These are phyloP conservation scores for Pandemis corylana DNA, from an alignment of 2,888 invertebrate genomes.

Conservation along the genomic window DNA sequence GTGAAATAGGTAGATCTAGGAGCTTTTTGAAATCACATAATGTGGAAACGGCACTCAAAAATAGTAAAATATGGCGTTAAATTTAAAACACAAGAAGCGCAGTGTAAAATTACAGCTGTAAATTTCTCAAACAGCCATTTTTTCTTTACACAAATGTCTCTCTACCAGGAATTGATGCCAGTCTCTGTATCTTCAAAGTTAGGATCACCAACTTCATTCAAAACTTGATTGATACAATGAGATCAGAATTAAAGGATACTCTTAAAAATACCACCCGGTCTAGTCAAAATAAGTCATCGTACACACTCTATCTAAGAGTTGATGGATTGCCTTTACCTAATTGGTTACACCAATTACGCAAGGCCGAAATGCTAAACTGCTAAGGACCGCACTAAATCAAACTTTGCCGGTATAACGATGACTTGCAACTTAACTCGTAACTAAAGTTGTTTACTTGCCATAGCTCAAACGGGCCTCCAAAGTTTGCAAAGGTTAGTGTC, in stretches of 20 bases:
- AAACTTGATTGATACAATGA: no score
- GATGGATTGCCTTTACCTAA: conserved; percentile 28
- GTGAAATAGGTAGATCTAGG: no score
- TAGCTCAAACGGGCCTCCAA: conserved; percentile 17
- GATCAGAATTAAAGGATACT: neutral
- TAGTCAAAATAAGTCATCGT: neutral
- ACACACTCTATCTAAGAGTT: conserved; percentile 12
- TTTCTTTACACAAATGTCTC: no score
- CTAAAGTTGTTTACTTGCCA: conserved; percentile 29
- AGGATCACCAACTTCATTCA: no score
- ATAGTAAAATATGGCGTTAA: no score
- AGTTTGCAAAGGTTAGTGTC: conserved; percentile 16
- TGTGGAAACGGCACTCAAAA: no score
- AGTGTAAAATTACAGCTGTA: no score
- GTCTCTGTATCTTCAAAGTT: no score
- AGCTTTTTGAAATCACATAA: no score
- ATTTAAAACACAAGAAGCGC: no score
- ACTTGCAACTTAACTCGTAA: conserved; percentile 15
- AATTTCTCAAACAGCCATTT: no score
- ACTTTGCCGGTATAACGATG: conserved; percentile 22
- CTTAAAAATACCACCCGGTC: neutral
- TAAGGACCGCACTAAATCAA: conserved; percentile 22
- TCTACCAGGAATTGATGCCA: no score
- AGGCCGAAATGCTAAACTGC: conserved; percentile 19
- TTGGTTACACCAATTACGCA: conserved; percentile 24